These are phyloP conservation scores for Drosophila kanapiae DNA, from an alignment of 1,140 invertebrate genomes.

Conservation along the genomic window DNA sequence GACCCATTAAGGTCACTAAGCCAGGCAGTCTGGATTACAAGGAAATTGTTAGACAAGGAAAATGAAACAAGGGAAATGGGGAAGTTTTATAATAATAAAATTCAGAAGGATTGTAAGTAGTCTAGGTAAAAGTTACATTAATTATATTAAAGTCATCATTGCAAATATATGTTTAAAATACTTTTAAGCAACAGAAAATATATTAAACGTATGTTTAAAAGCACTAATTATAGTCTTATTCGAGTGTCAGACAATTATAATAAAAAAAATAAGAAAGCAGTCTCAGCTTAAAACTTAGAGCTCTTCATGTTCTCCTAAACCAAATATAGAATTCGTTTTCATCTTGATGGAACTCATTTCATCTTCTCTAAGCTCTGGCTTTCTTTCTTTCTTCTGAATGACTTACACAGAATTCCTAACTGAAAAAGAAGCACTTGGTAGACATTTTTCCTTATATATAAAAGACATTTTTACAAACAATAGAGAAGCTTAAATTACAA, in stretches of 20 bases:
- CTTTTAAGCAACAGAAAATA: neutral
- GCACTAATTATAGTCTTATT: no score
- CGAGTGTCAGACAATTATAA: no score
- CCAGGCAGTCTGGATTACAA: constrained; percentile 10
- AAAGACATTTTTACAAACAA: constrained; percentile 22
- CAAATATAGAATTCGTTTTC: neutral
- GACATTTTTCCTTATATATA: neutral
- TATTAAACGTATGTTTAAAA: no score
- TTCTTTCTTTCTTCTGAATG: constrained; percentile 2
- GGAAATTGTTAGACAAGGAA: constrained; percentile 6
- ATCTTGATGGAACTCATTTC: neutral
- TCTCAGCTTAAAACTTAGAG: no score
- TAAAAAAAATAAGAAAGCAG: no score
- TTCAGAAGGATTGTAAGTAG: neutral
- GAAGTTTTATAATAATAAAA: neutral
- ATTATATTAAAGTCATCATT: neutral
- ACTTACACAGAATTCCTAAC: neutral
- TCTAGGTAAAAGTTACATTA: neutral
- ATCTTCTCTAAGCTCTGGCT: neutral
- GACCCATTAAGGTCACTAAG: constrained; percentile 29
- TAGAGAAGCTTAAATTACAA: constrained; percentile 58
- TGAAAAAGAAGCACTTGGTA: neutral
- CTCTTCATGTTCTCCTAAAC: no score
- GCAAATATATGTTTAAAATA: neutral
- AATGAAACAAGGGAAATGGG: neutral